Base-by-base conservation (phyloP, 2,888 invertebrate genomes). In the Dasypolia templi region DNA sequence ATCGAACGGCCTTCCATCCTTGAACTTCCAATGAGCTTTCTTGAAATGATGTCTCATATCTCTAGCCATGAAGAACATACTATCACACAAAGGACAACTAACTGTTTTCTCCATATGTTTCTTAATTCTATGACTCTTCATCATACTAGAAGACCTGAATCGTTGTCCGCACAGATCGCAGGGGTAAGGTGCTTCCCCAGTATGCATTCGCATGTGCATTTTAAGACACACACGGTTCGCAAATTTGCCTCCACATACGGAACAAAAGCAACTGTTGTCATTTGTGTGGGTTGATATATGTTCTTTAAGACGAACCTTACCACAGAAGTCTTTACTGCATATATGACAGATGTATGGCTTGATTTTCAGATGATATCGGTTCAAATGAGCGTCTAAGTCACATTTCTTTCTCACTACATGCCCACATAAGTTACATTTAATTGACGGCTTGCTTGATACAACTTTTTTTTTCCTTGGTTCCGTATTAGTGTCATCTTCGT, bases 1-100 rank as follows among this genome's bases (percentile, higher is more conserved):
- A 81, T 92, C 82, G 68, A 91, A 92, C 0, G 90, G 89, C n/a
- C 84, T 71, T 0, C 81, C 88, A 35, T 89, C 83, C 35, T 87
- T 89, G 46, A 75, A 74, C 55, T 89, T 91, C 92, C 92, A 92
- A 83, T 92, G 92, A 0, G 85, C 83, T 67, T 91, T 91, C 65
- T 92, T 92, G 14, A 92, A 91, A 72, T 92, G 92, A 62, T 89
- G 87, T 44, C 92, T 87, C 90, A 92, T 90, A 65, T 92, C 90
- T n/a, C 90, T 85, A 0, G 84, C 88, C 61, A 91, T 84, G 71
- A 88, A 89, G 65, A 91, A 92, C 91, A 91, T 90, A 51, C 82
- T 86, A 42, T 90, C 89, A 71, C 92, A 92, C 19, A 92, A 61
- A 0, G 92, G 92, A 74, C 92, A 92, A 0, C 79, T 51, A 6